phyloP scores from a whole-genome alignment of 2,797 vertebrate species.

The Ispidina picta region DNA sequence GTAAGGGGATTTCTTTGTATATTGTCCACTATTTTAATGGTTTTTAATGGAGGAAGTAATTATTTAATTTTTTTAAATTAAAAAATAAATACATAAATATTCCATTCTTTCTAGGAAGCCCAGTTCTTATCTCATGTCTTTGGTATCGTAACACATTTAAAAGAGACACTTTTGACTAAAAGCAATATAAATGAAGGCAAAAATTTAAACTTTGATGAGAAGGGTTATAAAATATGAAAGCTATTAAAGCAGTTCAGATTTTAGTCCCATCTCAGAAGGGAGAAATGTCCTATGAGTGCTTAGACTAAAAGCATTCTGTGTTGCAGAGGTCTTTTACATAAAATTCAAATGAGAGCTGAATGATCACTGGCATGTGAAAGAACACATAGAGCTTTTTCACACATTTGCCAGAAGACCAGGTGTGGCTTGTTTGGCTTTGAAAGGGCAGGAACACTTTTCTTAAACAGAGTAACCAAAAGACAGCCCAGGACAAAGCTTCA shows the following conservation, averaged over 20 bases:
- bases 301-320: neutral
- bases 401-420: neutral
- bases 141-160: neutral
- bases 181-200: neutral
- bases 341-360: neutral
- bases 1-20: neutral
- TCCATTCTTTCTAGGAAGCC: neutral
- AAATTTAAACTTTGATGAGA: neutral
- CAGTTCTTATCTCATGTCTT: neutral
- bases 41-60: neutral
- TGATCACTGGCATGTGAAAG: neutral
- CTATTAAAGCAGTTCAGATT: neutral
- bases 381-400: neutral
- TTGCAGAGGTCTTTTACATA: neutral
- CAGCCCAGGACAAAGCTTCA: neutral
- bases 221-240: neutral
- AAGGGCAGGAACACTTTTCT: neutral
- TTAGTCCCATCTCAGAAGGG: neutral
- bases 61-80: neutral
- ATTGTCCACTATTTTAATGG: neutral
- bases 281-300: neutral
- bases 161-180: neutral
- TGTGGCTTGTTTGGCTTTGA: neutral
- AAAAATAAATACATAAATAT: conserved; percentile 9
- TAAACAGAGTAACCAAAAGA: neutral